Evolutionary conservation across 2,888 invertebrate genomes (phyloP).

Genomic region (Cactoblastis cactorum): DNA sequence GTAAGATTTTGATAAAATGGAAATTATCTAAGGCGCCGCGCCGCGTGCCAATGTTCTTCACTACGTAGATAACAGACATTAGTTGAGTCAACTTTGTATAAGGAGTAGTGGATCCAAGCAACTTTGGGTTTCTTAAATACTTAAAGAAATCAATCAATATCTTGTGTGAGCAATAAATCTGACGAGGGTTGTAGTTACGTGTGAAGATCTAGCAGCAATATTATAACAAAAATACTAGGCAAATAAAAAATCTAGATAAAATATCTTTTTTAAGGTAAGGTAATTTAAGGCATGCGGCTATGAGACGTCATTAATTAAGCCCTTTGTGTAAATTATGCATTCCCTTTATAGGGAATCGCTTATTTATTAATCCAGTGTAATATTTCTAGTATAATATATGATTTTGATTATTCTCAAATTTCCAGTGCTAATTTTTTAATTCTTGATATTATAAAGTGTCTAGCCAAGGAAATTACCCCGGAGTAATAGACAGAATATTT

Average conservation of each 20-base stretch:
- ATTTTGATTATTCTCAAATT: conserved; percentile 31
- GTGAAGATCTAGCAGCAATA: conserved; percentile 39
- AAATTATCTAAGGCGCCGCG: conserved; percentile 45
- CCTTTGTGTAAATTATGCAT: neutral
- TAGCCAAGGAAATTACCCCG: conserved; percentile 24
- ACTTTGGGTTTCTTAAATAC: conserved; percentile 28
- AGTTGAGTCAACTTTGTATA: conserved; percentile 26
- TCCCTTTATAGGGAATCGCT: conserved; percentile 14
- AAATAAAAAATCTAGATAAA: conserved; percentile 5
- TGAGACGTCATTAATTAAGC: conserved; percentile 28
- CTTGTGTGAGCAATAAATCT: conserved; percentile 48
- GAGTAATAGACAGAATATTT: conserved; percentile 44
- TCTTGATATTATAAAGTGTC: conserved; percentile 50
- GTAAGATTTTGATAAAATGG: conserved; percentile 50
- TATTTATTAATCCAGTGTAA: conserved; percentile 19
- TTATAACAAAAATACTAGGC: conserved; percentile 22
- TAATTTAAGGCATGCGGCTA: conserved; percentile 43
- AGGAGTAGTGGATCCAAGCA: conserved; percentile 35
- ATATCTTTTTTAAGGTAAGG: conserved; percentile 25
- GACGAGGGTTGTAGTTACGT: conserved; percentile 33
- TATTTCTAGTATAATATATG: conserved; percentile 12
- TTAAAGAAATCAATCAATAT: neutral
- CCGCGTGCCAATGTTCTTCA: conserved; percentile 59
- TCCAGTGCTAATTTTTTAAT: conserved; percentile 51
- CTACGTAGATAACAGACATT: conserved; percentile 30